Evolutionary conservation across 2,113 vertebrate genomes (phyloP), one percentile per base, ranked within the genome.

Genomic region (Lophotis ruficrista): DNA sequence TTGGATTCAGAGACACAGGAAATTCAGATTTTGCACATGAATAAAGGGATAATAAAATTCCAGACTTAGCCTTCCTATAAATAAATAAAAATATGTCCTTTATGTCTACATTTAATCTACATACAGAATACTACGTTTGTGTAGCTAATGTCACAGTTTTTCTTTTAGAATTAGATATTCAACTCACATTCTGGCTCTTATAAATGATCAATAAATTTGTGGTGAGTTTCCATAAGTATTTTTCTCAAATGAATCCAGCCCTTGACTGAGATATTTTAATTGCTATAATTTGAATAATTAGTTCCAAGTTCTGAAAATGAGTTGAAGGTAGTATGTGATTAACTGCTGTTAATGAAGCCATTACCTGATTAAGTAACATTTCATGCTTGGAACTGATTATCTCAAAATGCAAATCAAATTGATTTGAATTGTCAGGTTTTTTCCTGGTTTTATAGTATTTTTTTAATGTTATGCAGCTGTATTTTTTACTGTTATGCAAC

Each of bases 201-300:
- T 33, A 96, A 97, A 82, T 65, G 68, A 97, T 95, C 56, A 0
- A 81, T 77, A 95, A 85, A 94, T 93, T 76, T 95, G 83, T 96
- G 80, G 72, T 93, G 93, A 93, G 84, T 80, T 90, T 97, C 58
- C 60, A n/a, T 94, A 95, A 87, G 71, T 83, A 90, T 93, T 97
- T 97, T 94, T 73, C 61, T 94, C 89, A 97, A 95, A 94, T 86
- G 90, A 96, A 95, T 88, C 24, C 4, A 97, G 84, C 43, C 77
- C 80, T 91, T 90, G 76, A 97, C 94, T 98, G 92, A 94, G 95
- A 76, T 95, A 88, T 94, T 97, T 98, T 98, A 98, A 98, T 98
- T 98, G 95, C 94, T 94, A n/a, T 96, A 96, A 98, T 98, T 98
- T 98, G 91, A 98, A 97, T 98, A 98, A 97, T 94, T 97, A 97